Percentiles rank a stretch among this genome's conserved stretches.
phyloP scores from a whole-genome alignment of 2,113 vertebrate genomes.

The Corythoichthys intestinalis region DNA sequence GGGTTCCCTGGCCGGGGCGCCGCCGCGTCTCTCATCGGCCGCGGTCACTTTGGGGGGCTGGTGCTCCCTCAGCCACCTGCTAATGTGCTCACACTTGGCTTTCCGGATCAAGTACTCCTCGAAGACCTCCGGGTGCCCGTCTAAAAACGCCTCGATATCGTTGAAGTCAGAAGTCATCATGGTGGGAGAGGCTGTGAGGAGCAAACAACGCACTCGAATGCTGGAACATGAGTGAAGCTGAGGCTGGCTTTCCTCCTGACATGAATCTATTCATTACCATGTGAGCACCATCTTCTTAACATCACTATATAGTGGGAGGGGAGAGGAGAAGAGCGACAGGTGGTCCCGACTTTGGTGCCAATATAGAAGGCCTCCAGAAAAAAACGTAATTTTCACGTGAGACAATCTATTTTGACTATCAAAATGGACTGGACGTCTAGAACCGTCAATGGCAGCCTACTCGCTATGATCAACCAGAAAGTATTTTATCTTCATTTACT shows the following conservation, averaged over 20 bases:
- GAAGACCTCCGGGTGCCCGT: constrained; percentile 75
- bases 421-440: too few relatives aligned
- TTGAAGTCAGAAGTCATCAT: constrained; percentile 76
- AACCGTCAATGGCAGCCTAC: too few relatives aligned
- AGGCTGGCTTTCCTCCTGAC: constrained; percentile 21
- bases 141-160: constrained; percentile 76
- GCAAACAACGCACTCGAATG: constrained; percentile 8
- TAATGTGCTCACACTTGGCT: constrained; percentile 68
- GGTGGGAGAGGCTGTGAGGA: constrained; percentile 23
- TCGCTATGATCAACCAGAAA: too few relatives aligned
- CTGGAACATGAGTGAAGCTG: constrained; percentile 27
- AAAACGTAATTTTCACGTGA: too few relatives aligned
- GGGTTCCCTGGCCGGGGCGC: constrained; percentile 44
- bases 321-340: constrained; percentile 28
- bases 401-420: too few relatives aligned
- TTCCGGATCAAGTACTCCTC: constrained; percentile 74
- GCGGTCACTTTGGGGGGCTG: constrained; percentile 57
- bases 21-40: constrained; percentile 55
- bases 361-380: too few relatives aligned
- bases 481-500: too few relatives aligned
- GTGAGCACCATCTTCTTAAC: not conserved
- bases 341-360: not conserved
- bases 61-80: constrained; percentile 70
- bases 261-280: constrained; percentile 10
- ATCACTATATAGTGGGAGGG: not conserved